These are phyloP conservation scores for Cylloceria caligata DNA, from an alignment of 2,888 invertebrate genomes.

Conservation along the genomic window DNA sequence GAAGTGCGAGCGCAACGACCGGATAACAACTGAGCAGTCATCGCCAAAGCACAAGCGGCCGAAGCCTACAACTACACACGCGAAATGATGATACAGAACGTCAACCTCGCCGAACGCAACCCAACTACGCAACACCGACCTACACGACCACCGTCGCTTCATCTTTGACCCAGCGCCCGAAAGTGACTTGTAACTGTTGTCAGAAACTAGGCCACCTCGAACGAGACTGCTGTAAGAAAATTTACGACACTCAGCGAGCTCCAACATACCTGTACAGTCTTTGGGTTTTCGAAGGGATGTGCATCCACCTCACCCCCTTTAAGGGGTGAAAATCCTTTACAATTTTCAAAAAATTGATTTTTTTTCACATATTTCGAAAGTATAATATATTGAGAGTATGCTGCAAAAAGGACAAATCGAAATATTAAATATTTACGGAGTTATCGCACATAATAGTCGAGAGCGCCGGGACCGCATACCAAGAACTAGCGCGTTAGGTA, in stretches of 20 bases:
- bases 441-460: too few species aligned
- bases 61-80: constrained; percentile 32
- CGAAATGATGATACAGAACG: constrained; percentile 22
- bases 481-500: too few species aligned
- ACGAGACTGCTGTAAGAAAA: neutral
- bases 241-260: neutral
- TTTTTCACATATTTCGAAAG: too few species aligned
- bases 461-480: too few species aligned
- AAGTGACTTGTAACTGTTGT: neutral
- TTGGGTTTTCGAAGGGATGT: constrained; percentile 12
- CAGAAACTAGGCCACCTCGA: neutral
- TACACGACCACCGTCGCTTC: neutral
- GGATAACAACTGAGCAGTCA: constrained; percentile 1
- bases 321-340: too few species aligned
- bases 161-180: neutral
- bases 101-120: constrained; percentile 7
- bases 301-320: neutral
- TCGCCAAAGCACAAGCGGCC: constrained; percentile 11
- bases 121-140: neutral
- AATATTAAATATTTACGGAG: too few species aligned
- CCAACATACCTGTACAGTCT: neutral
- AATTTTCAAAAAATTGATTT: too few species aligned
- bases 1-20: constrained; percentile 15
- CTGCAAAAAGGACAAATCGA: too few species aligned
- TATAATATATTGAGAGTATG: too few species aligned